phyloP scores from a whole-genome alignment of 2,797 vertebrate species.

The Parotocinclus haroldoi region DNA sequence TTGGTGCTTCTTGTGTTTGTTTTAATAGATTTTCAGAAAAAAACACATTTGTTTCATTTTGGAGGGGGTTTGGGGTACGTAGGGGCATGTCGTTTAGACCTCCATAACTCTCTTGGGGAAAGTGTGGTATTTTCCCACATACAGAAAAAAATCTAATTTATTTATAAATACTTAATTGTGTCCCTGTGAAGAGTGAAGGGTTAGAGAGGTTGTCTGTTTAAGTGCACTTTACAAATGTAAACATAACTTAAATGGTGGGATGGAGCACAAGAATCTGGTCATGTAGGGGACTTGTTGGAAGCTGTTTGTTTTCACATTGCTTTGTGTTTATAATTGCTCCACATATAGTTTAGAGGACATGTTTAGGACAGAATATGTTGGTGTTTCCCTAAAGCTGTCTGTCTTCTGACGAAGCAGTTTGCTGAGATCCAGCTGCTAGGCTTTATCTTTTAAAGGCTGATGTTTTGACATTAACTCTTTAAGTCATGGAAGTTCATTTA shows the following conservation, averaged over 20 bases:
- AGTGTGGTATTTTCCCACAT: slow-evolving; percentile 63
- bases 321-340: slow-evolving; percentile 29
- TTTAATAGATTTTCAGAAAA: slow-evolving; percentile 6
- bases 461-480: slow-evolving; percentile 4
- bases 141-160: slow-evolving; percentile 42
- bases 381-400: too few relatives aligned
- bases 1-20: too few relatives aligned
- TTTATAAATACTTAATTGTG: slow-evolving; percentile 6
- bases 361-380: slow-evolving; percentile 3
- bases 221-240: slow-evolving; percentile 11
- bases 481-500: too few relatives aligned
- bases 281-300: neutral
- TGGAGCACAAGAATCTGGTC: slow-evolving; percentile 2
- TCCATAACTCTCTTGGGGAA: slow-evolving; percentile 46
- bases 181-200: slow-evolving; percentile 8
- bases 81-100: slow-evolving; percentile 32
- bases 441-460: slow-evolving; percentile 10
- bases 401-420: neutral
- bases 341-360: slow-evolving; percentile 16
- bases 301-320: neutral
- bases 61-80: slow-evolving; percentile 13
- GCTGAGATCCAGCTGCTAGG: slow-evolving; percentile 24
- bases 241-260: slow-evolving; percentile 14
- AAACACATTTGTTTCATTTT: slow-evolving; percentile 25
- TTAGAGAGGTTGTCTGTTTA: slow-evolving; percentile 18